phyloP scores from a whole-genome alignment of 2,113 vertebrate genomes.

The Chauna torquata region DNA sequence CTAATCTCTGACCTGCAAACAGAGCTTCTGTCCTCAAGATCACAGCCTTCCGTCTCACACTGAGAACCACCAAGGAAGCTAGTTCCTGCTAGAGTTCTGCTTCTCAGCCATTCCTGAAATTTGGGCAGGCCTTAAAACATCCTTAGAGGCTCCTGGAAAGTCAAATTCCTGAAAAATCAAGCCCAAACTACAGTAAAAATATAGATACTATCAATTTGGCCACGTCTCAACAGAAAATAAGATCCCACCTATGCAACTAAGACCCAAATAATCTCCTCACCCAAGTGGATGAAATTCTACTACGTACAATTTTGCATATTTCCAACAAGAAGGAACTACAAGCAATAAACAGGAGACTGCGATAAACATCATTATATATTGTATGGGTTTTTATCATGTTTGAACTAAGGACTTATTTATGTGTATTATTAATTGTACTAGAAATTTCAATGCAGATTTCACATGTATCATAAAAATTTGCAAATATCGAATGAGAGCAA shows the following conservation, averaged over 20 bases:
- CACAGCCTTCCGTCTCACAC: background rate
- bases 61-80: background rate
- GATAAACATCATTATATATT: background rate
- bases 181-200: background rate
- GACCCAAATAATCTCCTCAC: background rate
- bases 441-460: background rate
- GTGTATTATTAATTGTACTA: background rate
- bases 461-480: background rate
- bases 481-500: background rate
- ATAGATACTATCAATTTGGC: background rate
- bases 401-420: background rate
- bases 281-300: background rate
- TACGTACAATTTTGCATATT: background rate
- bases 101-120: background rate
- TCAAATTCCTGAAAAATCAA: background rate
- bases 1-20: background rate
- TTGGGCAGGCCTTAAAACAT: background rate
- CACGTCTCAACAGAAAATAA: background rate
- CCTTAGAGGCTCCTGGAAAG: background rate
- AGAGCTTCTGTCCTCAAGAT: background rate
- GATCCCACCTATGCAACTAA: background rate
- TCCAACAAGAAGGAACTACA: background rate
- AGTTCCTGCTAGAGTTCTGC: accelerated
- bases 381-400: background rate
- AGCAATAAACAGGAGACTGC: background rate